These are phyloP conservation scores for Calycopis cecrops DNA, from an alignment of 1,140 invertebrate genomes.

Conservation along the genomic window DNA sequence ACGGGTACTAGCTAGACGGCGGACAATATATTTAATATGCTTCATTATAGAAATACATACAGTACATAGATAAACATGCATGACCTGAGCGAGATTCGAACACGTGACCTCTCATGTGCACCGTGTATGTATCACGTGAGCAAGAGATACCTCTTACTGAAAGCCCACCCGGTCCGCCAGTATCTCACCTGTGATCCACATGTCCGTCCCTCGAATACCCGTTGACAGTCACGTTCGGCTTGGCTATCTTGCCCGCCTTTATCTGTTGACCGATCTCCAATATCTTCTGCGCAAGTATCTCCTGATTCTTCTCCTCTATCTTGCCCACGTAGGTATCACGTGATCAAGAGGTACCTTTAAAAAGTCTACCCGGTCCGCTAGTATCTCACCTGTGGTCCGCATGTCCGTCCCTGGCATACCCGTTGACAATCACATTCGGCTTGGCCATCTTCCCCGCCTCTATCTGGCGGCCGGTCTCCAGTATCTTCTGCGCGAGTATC, in stretches of 20 bases:
- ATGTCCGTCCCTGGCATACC: constrained; percentile 56
- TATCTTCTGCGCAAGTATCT: constrained; percentile 91
- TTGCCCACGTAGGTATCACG: too few relatives aligned
- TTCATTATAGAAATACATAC: too few relatives aligned
- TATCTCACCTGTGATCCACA: constrained; percentile 39
- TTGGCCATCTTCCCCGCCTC: constrained; percentile 83
- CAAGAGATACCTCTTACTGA: too few relatives aligned
- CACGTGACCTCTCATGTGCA: too few relatives aligned
- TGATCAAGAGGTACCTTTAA: too few relatives aligned
- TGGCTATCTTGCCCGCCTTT: constrained; percentile 83
- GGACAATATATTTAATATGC: too few relatives aligned
- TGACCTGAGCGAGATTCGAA: too few relatives aligned
- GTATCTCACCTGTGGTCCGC: constrained; percentile 39
- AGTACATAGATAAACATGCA: too few relatives aligned
- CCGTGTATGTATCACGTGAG: too few relatives aligned
- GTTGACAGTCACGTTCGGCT: constrained; percentile 66
- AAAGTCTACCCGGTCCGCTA: too few relatives aligned
- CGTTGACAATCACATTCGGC: constrained; percentile 66
- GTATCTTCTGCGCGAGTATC: constrained; percentile 90
- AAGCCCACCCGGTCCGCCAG: too few relatives aligned
- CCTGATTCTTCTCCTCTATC: constrained; percentile 93
- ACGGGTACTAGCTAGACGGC: too few relatives aligned
- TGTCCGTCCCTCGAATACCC: constrained; percentile 62
- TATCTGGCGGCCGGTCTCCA: constrained; percentile 91
- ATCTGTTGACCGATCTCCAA: constrained; percentile 91